Base-by-base conservation (phyloP, 2,888 invertebrate species). In the Napeogenes sylphis region DNA sequence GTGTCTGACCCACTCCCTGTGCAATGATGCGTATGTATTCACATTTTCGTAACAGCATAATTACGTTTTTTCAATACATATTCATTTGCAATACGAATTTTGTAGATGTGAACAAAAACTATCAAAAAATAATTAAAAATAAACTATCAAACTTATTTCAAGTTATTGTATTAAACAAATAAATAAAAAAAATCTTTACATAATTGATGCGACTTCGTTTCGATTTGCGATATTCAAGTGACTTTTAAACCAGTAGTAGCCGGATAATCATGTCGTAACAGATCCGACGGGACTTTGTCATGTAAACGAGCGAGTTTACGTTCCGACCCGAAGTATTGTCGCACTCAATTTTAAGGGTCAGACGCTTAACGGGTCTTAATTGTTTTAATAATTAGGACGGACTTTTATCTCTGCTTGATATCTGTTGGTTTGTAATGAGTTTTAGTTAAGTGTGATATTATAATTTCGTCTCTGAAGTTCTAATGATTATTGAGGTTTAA, bases 261-360 rank as follows among this genome's bases (percentile, higher is more conserved):
- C 61, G 75, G 79, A 82, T 84, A 83, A 84, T 84, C 78, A 77
- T 77, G 75, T 77, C 69, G 75, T 77, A 79, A 82, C 76, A 75
- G 77, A 78, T 70, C 74, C 74, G 73, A 72, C 72, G 71, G 72
- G 79, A 78, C 84, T 85, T 83, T 84, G 83, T 85, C 79, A 85
- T 85, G 85, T 81, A 85, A 85, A 86, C 82, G 83, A 85, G 79
- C 71, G 71, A 74, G 72, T 78, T 81, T 79, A 81, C 72, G 77
- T 51, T 8, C 56, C 32, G 53, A 47, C 68, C 64, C 68, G 65
- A 61, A 71, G 69, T 64, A 71, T 70, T 69, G 71, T 70, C 69
- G 65, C 69, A 63, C 73, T 71, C 69, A 70, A 70, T 71, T 71
- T 68, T 65, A 68, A 69, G 73, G 75, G 73, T 75, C 73, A 72